phyloP scores from a whole-genome alignment of 1,140 invertebrate species.

The Drosophila willistoni region DNA sequence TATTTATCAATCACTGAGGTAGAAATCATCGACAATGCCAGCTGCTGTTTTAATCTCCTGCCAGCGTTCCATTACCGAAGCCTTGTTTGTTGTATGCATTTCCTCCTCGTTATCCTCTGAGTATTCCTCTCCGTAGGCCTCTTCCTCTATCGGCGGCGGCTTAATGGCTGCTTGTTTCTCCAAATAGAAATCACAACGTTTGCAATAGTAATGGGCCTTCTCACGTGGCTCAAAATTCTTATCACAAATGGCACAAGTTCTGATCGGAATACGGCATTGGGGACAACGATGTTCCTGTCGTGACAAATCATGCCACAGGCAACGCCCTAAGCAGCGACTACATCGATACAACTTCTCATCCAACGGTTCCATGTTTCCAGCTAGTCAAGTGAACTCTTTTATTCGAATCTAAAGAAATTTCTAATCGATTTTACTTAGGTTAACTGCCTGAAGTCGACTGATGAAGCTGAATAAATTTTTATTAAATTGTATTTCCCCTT shows the following conservation, averaged over 20 bases:
- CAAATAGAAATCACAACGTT: constrained; percentile 49
- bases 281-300: constrained; percentile 46
- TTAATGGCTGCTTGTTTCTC: constrained; percentile 18
- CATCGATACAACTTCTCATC: constrained; percentile 36
- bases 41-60: constrained; percentile 28
- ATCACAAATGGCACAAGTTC: constrained; percentile 41
- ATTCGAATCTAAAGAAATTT: not conserved
- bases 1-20: constrained; percentile 3
- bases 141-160: constrained; percentile 10
- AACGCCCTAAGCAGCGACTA: constrained; percentile 37
- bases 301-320: constrained; percentile 43
- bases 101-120: not conserved
- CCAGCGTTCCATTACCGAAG: constrained; percentile 41
- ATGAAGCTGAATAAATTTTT: too few species aligned
- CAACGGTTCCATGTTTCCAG: not conserved
- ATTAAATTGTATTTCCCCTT: not conserved
- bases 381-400: too few species aligned
- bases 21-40: constrained; percentile 27
- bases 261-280: constrained; percentile 26
- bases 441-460: too few species aligned
- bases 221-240: constrained; percentile 40
- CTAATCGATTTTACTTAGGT: not conserved
- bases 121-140: not conserved
- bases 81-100: not conserved
- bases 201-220: constrained; percentile 28